Base-by-base conservation (phyloP, 2,113 vertebrate genomes). In the Natator depressus region DNA sequence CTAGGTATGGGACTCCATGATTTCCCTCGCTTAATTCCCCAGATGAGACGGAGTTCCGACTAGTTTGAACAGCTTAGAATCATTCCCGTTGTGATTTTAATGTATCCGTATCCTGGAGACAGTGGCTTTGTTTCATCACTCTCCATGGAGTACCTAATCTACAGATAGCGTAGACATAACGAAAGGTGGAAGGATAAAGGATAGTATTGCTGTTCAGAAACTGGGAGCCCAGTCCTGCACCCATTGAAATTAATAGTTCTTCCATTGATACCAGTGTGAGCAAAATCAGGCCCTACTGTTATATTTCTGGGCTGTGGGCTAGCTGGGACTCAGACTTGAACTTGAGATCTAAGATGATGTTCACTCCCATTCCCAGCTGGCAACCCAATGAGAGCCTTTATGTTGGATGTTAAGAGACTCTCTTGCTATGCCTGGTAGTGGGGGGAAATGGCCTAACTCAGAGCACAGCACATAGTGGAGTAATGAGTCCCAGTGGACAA, bases 91-190 rank as follows among this genome's bases (percentile, higher is more conserved):
- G 53, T 35, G 87, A 76, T 7, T 79, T 22, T 62, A 50, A 10
- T 3, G 0, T 8, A 16, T n/a, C 54, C 46, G 65, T 65, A 50
- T 75, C 14, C 50, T n/a, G 53, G 76, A 49, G 53, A 82, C 3
- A 17, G 1, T 17, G 0, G 42, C 65, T 86, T 84, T 20, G 27
- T 29, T 25, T 35, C 10, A 3, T 72, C 1, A 0, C 35, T 38
- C 42, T 42, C 38, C 17, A 2, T 6, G 27, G 86, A 35, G 2
- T 38, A 62, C 46, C 86, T 90, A 24, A 3, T n/a, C 59, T 88
- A 53, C 5, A 1, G 38, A 10, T 85, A 55, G 27, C 11, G 10
- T 2, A 12, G 38, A 46, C 22, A 3, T 38, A 49, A 79, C 69
- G 24, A 14, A 69, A 50, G 38, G 35, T 27, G 72, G 72, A 9